Conservation (phyloP, 2,888 invertebrate genomes). For the Eristalis intricaria region DNA sequence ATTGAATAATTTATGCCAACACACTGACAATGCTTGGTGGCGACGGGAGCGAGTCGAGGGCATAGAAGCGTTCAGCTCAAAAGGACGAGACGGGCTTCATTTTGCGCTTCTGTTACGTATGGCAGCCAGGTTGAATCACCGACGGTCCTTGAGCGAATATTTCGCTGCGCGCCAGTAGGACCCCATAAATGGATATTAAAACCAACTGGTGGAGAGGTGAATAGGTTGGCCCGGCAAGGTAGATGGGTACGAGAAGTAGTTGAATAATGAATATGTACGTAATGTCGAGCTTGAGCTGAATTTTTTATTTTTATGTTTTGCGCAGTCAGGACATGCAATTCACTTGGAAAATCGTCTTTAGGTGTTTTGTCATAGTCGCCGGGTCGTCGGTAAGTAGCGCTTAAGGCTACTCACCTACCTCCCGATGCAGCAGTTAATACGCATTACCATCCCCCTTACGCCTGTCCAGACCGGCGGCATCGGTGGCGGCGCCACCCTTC, state of each 20-base stretch:
- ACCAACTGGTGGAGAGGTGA: conserved; percentile 16
- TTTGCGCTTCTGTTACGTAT: conserved; percentile 7
- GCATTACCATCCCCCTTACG: neutral
- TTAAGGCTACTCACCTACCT: conserved; percentile 14
- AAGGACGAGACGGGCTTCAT: conserved; percentile 43
- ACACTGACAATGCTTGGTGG: conserved; percentile 50
- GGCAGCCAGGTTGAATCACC: conserved; percentile 43
- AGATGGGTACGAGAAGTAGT: conserved; percentile 1
- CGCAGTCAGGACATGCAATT: conserved; percentile 22
- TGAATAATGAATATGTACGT: conserved; percentile 20
- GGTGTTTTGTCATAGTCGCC: conserved; percentile 17
- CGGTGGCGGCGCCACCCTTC: neutral
- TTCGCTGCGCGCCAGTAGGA: conserved; percentile 25
- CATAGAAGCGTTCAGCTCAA: conserved; percentile 26
- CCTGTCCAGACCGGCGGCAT: neutral
- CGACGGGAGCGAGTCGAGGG: neutral
- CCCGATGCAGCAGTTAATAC: conserved; percentile 53
- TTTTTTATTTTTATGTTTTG: conserved; percentile 22
- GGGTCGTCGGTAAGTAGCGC: neutral
- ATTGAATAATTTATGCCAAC: conserved; percentile 70
- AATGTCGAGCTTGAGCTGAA: conserved; percentile 41
- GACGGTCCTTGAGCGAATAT: conserved; percentile 53
- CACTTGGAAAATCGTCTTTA: conserved; percentile 24
- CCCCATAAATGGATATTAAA: conserved; percentile 53
- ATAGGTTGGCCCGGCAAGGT: neutral